Conservation (phyloP, 53 echinoderm and acorn worm genomes). For the Glandiceps talaboti region DNA sequence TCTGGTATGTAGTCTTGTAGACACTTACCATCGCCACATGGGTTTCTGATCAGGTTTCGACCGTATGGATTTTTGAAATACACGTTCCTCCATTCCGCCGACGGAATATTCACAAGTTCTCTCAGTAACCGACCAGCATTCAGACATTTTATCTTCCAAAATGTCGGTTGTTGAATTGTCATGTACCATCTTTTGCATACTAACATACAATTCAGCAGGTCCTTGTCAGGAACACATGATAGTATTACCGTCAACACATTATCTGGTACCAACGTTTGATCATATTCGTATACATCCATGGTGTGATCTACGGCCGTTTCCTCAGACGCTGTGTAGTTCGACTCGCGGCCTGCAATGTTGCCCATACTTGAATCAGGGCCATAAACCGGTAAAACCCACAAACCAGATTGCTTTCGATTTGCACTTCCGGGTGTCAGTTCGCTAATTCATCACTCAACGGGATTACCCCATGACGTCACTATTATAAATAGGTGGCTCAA, state of each 20-base stretch:
- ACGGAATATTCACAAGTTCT: conserved; percentile 8
- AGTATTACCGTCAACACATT: conserved; percentile 17
- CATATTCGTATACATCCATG: neutral
- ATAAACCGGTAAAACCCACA: no score
- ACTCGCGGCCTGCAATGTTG: no score
- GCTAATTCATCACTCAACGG: no score
- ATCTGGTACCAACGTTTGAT: conserved; percentile 3
- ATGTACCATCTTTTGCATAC: conserved; percentile 32
- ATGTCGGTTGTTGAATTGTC: conserved; percentile 7
- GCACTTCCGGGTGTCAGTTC: no score
- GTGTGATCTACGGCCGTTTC: no score
- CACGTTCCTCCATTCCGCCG: conserved; percentile 54
- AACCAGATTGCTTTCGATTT: no score
- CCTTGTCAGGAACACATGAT: conserved; percentile 20
- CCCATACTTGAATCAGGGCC: no score
- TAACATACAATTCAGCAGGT: conserved; percentile 18
- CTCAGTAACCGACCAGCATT: conserved; percentile 25
- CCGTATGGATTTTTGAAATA: conserved; percentile 59
- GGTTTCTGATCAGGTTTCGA: conserved; percentile 70
- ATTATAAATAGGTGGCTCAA: no score
- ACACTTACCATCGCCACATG: conserved; percentile 62
- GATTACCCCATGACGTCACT: no score
- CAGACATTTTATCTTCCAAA: conserved; percentile 63
- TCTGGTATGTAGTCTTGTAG: no score
- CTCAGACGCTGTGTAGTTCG: no score